phyloP scores from a whole-genome alignment of 2,888 invertebrate species.

The Autographa pulchrina region DNA sequence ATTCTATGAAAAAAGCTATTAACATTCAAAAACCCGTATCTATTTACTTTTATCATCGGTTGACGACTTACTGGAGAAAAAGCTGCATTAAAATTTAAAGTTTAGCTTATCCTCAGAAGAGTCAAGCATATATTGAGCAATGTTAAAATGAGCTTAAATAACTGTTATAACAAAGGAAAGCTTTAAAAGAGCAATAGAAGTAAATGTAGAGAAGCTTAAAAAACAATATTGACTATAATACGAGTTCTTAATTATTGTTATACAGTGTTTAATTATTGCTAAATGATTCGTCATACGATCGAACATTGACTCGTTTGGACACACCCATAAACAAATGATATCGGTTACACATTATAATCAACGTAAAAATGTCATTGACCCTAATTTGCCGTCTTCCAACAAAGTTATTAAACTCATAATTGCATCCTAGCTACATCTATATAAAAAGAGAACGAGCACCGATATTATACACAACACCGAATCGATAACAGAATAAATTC shows the following conservation, averaged over 20 bases:
- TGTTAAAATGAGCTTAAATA: too few relatives aligned
- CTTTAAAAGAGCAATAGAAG: too few relatives aligned
- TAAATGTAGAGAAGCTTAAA: background rate
- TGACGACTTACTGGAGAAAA: too few relatives aligned
- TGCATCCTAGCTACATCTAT: constrained; percentile 38
- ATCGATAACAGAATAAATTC: constrained; percentile 89
- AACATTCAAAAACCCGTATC: too few relatives aligned
- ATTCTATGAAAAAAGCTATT: too few relatives aligned
- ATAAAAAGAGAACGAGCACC: constrained; percentile 68
- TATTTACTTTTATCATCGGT: too few relatives aligned
- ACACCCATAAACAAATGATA: constrained; percentile 16
- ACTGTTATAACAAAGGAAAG: too few relatives aligned
- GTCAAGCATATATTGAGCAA: too few relatives aligned
- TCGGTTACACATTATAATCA: background rate
- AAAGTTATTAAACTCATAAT: constrained; percentile 54
- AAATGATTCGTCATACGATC: background rate
- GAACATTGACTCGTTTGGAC: background rate
- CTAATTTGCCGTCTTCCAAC: constrained; percentile 42
- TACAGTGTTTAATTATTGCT: background rate
- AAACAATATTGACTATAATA: background rate
- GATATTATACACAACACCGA: constrained; percentile 84
- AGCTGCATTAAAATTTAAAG: too few relatives aligned
- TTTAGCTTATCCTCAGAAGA: too few relatives aligned
- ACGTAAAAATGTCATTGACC: constrained; percentile 27
- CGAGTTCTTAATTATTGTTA: background rate